phyloP scores from a whole-genome alignment of 2,888 invertebrate genomes.

The Aradus depressus region DNA sequence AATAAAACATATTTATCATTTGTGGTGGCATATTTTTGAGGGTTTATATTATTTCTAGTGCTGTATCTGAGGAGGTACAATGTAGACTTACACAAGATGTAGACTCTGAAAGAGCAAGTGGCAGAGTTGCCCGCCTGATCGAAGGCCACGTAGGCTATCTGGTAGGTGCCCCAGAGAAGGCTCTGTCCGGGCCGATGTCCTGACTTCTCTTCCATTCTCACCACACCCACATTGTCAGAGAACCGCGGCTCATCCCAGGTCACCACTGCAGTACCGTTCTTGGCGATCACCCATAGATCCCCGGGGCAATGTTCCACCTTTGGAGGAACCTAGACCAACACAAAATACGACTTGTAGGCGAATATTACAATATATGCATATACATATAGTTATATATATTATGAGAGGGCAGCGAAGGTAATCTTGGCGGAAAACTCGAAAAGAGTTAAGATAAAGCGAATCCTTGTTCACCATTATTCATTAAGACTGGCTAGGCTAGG shows the following conservation, averaged over 20 bases:
- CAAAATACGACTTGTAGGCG: too few species aligned
- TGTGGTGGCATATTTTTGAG: too few species aligned
- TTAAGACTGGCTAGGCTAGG: not conserved
- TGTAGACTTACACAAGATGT: constrained; percentile 61
- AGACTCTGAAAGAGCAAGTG: constrained; percentile 82
- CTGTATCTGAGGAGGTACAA: not conserved
- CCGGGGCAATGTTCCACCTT: constrained; percentile 83
- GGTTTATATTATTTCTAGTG: not conserved
- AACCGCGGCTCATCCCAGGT: constrained; percentile 88
- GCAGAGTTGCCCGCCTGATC: constrained; percentile 88
- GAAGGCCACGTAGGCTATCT: constrained; percentile 85
- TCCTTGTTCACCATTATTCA: not conserved
- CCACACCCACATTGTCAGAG: constrained; percentile 76
- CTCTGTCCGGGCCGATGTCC: constrained; percentile 81
- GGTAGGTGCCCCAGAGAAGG: constrained; percentile 80
- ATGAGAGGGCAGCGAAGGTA: too few species aligned
- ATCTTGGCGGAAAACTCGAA: too few species aligned
- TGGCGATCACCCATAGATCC: constrained; percentile 86
- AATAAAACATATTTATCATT: too few species aligned
- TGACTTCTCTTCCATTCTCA: constrained; percentile 67
- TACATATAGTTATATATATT: too few species aligned
- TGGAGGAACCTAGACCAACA: constrained; percentile 51
- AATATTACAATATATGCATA: too few species aligned
- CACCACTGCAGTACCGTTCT: constrained; percentile 80
- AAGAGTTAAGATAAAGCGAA: too few species aligned